A percentile compares a stretch with the other conserved stretches of the same genome.
Conservation (phyloP, 2,888 invertebrate genomes). For the Caradrina clavipalpis region DNA sequence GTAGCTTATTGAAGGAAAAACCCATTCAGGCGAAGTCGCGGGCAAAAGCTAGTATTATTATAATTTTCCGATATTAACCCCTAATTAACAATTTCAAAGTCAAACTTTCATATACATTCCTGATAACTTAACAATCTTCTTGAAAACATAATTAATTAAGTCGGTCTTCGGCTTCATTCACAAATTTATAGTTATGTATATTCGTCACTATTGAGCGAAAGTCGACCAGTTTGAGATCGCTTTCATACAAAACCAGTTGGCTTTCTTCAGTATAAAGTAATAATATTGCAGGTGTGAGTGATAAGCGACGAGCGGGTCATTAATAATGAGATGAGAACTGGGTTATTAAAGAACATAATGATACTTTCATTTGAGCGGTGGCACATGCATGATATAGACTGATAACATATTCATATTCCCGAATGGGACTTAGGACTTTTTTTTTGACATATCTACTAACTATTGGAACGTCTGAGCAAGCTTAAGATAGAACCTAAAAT, state of each 20-base stretch:
- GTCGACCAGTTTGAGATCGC: slow-evolving; percentile 69
- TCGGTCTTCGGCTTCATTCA: not conserved
- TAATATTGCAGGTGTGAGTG: slow-evolving; percentile 64
- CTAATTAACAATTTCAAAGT: not conserved
- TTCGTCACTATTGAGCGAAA: slow-evolving; percentile 74
- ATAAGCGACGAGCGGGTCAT: slow-evolving; percentile 37
- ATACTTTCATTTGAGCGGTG: slow-evolving; percentile 17
- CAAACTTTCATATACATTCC: slow-evolving; percentile 19
- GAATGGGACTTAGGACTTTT: too few species aligned
- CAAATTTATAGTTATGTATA: slow-evolving; percentile 44
- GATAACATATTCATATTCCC: too few species aligned
- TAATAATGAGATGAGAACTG: slow-evolving; percentile 13
- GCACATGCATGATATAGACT: not conserved
- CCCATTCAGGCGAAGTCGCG: too few species aligned
- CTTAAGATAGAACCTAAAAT: too few species aligned
- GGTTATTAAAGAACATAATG: slow-evolving; percentile 5
- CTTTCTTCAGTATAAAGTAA: slow-evolving; percentile 83
- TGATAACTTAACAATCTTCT: not conserved
- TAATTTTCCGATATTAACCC: not conserved
- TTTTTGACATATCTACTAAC: too few species aligned
- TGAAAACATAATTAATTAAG: slow-evolving; percentile 3
- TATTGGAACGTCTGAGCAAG: too few species aligned
- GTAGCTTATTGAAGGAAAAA: too few species aligned
- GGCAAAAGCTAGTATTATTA: too few species aligned
- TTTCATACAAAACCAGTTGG: slow-evolving; percentile 81